phyloP scores from a whole-genome alignment of 1,140 invertebrate species.

The Drosophila murphyi region DNA sequence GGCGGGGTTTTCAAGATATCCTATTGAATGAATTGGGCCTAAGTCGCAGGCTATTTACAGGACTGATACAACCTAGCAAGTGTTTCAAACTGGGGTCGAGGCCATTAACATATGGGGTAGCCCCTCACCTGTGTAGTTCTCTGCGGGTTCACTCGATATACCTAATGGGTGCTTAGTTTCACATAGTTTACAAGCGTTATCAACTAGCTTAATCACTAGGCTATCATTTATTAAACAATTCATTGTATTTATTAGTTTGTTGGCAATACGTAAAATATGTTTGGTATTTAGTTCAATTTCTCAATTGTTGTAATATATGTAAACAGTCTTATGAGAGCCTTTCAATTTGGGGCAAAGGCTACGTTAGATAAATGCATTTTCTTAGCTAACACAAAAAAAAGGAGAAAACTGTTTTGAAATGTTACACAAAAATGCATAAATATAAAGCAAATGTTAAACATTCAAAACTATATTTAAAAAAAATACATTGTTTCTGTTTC shows the following conservation, averaged over 20 bases:
- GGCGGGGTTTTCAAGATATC: background rate
- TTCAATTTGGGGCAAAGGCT: constrained; percentile 53
- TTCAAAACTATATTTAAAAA: background rate
- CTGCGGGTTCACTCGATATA: constrained; percentile 73
- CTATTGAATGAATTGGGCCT: constrained; percentile 1
- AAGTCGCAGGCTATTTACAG: constrained; percentile 64
- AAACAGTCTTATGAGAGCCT: constrained; percentile 76
- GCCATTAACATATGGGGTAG: constrained; percentile 48
- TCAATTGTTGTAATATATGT: constrained; percentile 44
- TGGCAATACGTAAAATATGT: constrained; percentile 68
- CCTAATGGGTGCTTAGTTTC: constrained; percentile 75
- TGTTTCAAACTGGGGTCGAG: constrained; percentile 43
- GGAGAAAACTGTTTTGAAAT: background rate
- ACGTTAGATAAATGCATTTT: constrained; percentile 69
- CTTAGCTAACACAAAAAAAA: background rate
- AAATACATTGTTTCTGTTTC: too few relatives aligned
- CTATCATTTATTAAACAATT: constrained; percentile 43
- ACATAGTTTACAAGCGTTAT: constrained; percentile 66
- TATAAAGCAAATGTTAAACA: background rate
- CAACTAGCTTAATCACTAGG: constrained; percentile 35
- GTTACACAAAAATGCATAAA: too few relatives aligned
- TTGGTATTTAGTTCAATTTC: constrained; percentile 21
- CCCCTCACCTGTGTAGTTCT: constrained; percentile 39
- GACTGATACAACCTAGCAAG: constrained; percentile 73
- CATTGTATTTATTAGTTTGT: constrained; percentile 51